A percentile compares a stretch with the other conserved stretches of the same genome.
These are phyloP conservation scores for Nyctibius grandis DNA, from an alignment of 2,797 vertebrate species.

Conservation along the genomic window DNA sequence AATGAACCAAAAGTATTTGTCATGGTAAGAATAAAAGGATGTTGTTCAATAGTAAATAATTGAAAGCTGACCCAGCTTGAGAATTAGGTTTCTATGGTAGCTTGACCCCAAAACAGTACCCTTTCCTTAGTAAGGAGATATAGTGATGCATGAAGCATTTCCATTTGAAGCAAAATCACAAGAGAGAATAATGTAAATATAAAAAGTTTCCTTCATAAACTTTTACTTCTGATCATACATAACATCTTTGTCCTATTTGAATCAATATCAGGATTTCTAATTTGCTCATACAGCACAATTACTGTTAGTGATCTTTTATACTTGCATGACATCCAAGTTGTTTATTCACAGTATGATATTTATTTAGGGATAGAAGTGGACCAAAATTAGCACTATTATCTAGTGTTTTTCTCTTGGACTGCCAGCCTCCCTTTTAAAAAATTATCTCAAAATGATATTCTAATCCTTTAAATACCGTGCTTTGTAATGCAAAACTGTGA, in stretches of 20 bases:
- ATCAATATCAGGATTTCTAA: neutral
- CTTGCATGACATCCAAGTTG: neutral
- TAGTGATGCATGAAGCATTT: neutral
- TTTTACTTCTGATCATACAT: neutral
- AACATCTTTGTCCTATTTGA: neutral
- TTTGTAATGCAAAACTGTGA: constrained; percentile 9
- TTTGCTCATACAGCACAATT: neutral
- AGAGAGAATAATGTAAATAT: neutral
- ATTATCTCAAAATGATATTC: neutral
- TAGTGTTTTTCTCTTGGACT: neutral
- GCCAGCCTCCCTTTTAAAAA: neutral
- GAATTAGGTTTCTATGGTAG: neutral
- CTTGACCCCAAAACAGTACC: neutral
- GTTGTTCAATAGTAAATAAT: neutral
- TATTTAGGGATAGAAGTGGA: neutral
- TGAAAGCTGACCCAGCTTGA: neutral
- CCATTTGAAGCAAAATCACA: neutral
- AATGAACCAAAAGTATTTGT: neutral
- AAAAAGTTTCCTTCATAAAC: neutral
- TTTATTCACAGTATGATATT: neutral
- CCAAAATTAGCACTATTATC: neutral
- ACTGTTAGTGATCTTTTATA: neutral
- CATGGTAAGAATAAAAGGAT: neutral
- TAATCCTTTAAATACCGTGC: constrained; percentile 18
- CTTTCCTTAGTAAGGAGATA: neutral